phyloP scores from a whole-genome alignment of 2,113 vertebrate species.

The Clarias macrocephalus region DNA sequence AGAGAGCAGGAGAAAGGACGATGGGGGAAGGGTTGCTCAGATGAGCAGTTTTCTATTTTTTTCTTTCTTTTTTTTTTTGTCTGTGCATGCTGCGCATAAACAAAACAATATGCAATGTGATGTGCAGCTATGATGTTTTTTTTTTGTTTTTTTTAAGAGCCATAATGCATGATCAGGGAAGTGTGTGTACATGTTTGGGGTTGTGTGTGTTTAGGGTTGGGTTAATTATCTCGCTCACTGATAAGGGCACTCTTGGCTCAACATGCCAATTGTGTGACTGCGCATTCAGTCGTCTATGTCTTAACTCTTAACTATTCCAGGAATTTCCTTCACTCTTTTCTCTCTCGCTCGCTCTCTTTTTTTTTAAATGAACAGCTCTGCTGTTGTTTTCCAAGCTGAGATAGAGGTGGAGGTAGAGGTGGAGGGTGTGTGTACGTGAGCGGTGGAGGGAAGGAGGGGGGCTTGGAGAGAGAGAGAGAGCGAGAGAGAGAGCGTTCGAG shows the following conservation, averaged over 20 bases:
- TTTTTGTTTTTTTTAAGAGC: not conserved
- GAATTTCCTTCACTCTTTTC: slow-evolving; percentile 52
- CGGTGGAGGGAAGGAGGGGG: not conserved
- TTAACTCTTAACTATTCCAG: slow-evolving; percentile 56
- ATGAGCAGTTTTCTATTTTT: slow-evolving; percentile 37
- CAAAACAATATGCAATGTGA: slow-evolving; percentile 50
- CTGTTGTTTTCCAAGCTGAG: slow-evolving; percentile 45
- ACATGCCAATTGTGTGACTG: slow-evolving; percentile 37
- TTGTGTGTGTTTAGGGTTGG: slow-evolving; percentile 25
- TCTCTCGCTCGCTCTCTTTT: slow-evolving; percentile 17
- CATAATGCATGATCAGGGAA: slow-evolving; percentile 22
- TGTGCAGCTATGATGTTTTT: not conserved
- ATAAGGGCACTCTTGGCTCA: slow-evolving; percentile 54
- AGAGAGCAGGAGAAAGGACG: slow-evolving; percentile 26
- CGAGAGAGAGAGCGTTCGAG: not conserved
- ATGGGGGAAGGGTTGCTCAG: slow-evolving; percentile 50
- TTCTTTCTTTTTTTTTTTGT: slow-evolving; percentile 9
- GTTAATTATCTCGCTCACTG: slow-evolving; percentile 50
- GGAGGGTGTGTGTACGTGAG: slow-evolving; percentile 19
- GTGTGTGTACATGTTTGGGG: slow-evolving; percentile 7
- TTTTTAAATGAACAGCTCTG: slow-evolving; percentile 12
- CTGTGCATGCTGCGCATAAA: slow-evolving; percentile 39
- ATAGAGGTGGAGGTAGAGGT: slow-evolving; percentile 29
- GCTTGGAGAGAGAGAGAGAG: not conserved
- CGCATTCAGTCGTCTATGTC: slow-evolving; percentile 38